These are phyloP conservation scores for Halocynthia roretzi DNA, from an alignment of 23 tunicate genomes.

Conservation along the genomic window DNA sequence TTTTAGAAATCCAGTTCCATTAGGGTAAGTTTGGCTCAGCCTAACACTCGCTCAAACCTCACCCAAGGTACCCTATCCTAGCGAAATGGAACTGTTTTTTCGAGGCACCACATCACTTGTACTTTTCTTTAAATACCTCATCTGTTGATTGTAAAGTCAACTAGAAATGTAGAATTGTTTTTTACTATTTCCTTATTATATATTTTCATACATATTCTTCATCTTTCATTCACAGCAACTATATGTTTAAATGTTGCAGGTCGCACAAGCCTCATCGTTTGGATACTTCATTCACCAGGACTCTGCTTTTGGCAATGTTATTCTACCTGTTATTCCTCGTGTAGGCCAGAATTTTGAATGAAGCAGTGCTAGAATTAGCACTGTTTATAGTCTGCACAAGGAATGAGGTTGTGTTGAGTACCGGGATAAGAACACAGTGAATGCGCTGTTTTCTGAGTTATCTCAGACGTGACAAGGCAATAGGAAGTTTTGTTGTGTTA, in stretches of 20 bases:
- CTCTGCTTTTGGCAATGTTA: constrained; percentile 70
- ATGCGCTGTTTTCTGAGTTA: too few species aligned
- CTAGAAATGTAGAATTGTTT: not conserved
- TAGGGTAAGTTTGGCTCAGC: too few species aligned
- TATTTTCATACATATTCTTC: not conserved
- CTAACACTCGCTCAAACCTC: too few species aligned
- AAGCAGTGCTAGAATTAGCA: not conserved
- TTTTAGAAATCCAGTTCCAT: too few species aligned
- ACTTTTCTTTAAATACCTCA: not conserved
- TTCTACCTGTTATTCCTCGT: constrained; percentile 74
- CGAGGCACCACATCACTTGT: too few species aligned
- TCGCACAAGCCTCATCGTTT: constrained; percentile 49
- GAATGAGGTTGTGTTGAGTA: not conserved
- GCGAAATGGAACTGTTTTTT: too few species aligned
- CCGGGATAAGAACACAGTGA: not conserved
- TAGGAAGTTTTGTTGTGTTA: too few species aligned
- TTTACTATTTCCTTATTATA: not conserved
- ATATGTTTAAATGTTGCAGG: constrained; percentile 8
- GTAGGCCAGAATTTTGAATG: constrained; percentile 40
- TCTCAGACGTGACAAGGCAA: too few species aligned
- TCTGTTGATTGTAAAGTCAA: constrained; percentile 1
- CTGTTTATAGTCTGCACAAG: not conserved
- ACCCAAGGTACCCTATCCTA: too few species aligned
- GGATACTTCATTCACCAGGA: constrained; percentile 81
- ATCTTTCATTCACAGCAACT: not conserved